Evolutionary conservation across 2,888 invertebrate genomes (phyloP).

Genomic region (Erebia palarica): DNA sequence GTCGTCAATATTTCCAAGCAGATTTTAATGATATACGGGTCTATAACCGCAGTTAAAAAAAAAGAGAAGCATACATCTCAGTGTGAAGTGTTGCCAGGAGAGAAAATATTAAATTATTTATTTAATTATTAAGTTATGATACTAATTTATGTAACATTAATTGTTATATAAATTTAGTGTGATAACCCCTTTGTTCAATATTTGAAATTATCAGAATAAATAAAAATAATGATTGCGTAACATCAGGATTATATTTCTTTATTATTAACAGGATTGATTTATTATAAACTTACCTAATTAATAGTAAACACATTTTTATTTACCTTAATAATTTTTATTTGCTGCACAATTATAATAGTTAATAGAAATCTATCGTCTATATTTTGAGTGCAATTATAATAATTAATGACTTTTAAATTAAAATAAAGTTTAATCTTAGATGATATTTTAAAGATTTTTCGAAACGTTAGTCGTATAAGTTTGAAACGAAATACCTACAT

Average conservation of each 20-base stretch:
- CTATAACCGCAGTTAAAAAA: constrained; percentile 14
- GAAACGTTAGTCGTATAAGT: constrained; percentile 14
- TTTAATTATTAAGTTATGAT: constrained; percentile 1
- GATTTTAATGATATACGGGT: constrained; percentile 1
- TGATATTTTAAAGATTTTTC: constrained; percentile 7
- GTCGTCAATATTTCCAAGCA: constrained; percentile 25
- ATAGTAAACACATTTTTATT: background rate
- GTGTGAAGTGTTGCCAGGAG: constrained; percentile 22
- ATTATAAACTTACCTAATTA: background rate
- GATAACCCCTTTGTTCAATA: background rate
- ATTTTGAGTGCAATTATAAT: constrained; percentile 28
- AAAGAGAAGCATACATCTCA: constrained; percentile 28
- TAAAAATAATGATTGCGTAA: background rate
- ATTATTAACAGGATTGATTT: background rate
- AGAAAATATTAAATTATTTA: constrained; percentile 15
- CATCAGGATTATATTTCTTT: background rate
- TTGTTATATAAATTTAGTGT: constrained; percentile 1
- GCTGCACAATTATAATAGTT: constrained; percentile 4
- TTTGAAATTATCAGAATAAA: constrained; percentile 5
- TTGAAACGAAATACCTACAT: constrained; percentile 22
- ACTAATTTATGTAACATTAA: background rate
- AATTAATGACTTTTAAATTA: constrained; percentile 9
- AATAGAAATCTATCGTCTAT: constrained; percentile 17
- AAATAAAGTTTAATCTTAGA: constrained; percentile 5
- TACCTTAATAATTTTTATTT: constrained; percentile 16